Evolutionary conservation across 2,797 vertebrate genomes (phyloP).

Genomic region (Chrosomus eos): DNA sequence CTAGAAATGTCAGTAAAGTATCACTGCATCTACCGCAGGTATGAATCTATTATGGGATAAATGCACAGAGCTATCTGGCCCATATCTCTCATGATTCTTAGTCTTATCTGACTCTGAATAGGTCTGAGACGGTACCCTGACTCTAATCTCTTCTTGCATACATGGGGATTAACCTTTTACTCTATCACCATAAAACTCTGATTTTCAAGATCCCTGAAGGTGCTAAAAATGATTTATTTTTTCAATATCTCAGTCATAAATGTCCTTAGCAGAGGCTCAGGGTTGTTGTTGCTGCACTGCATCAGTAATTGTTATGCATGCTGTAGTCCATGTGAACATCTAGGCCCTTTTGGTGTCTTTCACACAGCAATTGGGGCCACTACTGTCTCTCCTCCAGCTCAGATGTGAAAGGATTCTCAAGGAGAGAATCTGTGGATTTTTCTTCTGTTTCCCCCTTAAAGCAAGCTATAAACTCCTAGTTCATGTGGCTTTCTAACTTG

Average conservation of each 20-base stretch:
- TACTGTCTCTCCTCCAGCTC: slow-evolving; percentile 14
- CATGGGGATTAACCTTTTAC: slow-evolving; percentile 39
- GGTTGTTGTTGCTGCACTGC: slow-evolving; percentile 31
- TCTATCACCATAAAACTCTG: slow-evolving; percentile 20
- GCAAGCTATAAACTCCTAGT: slow-evolving; percentile 3
- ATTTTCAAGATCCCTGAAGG: slow-evolving; percentile 22
- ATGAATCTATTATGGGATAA: slow-evolving; percentile 31
- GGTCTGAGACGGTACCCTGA: slow-evolving; percentile 24
- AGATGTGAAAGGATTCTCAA: slow-evolving; percentile 33
- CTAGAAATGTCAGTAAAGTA: slow-evolving; percentile 44
- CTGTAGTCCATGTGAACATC: background rate
- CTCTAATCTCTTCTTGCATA: slow-evolving; percentile 44
- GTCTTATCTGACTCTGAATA: slow-evolving; percentile 38
- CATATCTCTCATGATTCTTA: slow-evolving; percentile 11
- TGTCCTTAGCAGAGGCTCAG: background rate
- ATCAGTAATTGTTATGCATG: slow-evolving; percentile 33
- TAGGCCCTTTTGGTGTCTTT: background rate
- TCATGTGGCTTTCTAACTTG: slow-evolving; percentile 20
- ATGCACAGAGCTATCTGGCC: slow-evolving; percentile 5
- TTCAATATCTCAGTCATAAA: slow-evolving; percentile 28
- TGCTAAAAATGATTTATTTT: slow-evolving; percentile 38
- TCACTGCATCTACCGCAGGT: slow-evolving; percentile 8
- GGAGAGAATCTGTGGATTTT: background rate
- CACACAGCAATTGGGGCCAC: slow-evolving; percentile 10
- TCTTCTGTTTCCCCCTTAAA: background rate